These are phyloP conservation scores for Microctenopoma lineatum DNA, from an alignment of 2,797 vertebrate species.

Conservation along the genomic window DNA sequence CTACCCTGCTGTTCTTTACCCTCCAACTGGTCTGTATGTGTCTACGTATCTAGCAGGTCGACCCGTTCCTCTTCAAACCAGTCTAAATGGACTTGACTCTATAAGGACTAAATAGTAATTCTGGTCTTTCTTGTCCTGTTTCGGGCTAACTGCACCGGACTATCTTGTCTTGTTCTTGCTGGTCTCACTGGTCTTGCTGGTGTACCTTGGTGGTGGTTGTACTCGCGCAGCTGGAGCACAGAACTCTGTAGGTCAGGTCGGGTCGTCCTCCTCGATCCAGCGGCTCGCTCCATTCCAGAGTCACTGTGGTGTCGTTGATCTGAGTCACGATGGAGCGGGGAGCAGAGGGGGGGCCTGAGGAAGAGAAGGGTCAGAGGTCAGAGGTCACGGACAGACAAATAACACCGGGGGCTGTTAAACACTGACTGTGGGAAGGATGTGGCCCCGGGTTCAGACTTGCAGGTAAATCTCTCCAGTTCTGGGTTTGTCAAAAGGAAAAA, in stretches of 20 bases:
- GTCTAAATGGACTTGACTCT: too few relatives aligned
- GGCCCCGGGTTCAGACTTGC: neutral
- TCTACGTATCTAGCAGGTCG: too few relatives aligned
- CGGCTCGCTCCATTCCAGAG: conserved; percentile 89
- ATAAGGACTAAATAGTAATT: too few relatives aligned
- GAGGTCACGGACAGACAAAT: neutral
- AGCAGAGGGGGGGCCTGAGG: conserved; percentile 83
- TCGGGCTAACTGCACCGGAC: neutral
- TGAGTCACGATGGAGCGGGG: conserved; percentile 84
- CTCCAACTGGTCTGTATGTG: too few relatives aligned
- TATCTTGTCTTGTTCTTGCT: neutral
- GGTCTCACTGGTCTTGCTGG: neutral
- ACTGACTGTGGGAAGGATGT: neutral
- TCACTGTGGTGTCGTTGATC: conserved; percentile 84
- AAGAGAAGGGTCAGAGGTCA: conserved; percentile 35
- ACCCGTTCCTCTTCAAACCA: too few relatives aligned
- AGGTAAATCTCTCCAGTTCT: neutral
- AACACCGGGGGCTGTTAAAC: neutral
- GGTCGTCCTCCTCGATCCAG: conserved; percentile 82
- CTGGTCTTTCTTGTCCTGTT: neutral
- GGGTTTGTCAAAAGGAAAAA: neutral
- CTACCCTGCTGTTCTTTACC: too few relatives aligned
- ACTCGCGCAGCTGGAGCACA: conserved; percentile 77
- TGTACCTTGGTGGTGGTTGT: conserved; percentile 25
- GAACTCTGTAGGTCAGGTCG: conserved; percentile 83